Percentiles rank a stretch among this genome's conserved stretches.
These are phyloP conservation scores for Phaedon cochleariae DNA, from an alignment of 2,888 invertebrate species.

Conservation along the genomic window DNA sequence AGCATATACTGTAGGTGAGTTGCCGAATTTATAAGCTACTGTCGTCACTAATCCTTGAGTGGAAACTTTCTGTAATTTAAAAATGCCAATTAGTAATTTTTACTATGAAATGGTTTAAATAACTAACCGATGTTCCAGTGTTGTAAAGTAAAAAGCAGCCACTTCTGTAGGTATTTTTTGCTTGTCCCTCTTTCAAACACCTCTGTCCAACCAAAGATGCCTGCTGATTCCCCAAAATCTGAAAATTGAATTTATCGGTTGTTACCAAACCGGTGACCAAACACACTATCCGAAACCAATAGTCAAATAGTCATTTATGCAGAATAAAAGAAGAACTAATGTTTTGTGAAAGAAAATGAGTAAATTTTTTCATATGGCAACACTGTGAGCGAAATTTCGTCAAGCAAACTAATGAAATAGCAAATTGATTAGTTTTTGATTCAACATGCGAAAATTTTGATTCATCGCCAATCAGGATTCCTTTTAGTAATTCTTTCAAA, in stretches of 20 bases:
- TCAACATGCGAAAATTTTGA: too few relatives aligned
- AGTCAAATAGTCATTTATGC: too few relatives aligned
- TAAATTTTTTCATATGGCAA: too few relatives aligned
- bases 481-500: too few relatives aligned
- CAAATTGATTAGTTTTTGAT: too few relatives aligned
- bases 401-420: too few relatives aligned
- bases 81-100: constrained; percentile 20
- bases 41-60: constrained; percentile 94
- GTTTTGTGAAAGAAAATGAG: too few relatives aligned
- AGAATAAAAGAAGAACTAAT: too few relatives aligned
- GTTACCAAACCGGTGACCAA: too few relatives aligned
- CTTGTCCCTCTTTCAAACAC: constrained; percentile 88
- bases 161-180: constrained; percentile 98
- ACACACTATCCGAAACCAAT: too few relatives aligned
- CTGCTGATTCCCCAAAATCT: constrained; percentile 97
- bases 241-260: constrained; percentile 22
- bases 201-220: constrained; percentile 94
- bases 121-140: constrained; percentile 78
- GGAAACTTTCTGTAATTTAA: constrained; percentile 75
- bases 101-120: neutral
- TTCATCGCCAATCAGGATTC: too few relatives aligned
- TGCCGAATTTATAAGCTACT: constrained; percentile 94
- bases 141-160: constrained; percentile 97
- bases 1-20: constrained; percentile 85
- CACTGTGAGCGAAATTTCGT: too few relatives aligned